Base-by-base conservation (phyloP, 30 jellyfish, hydroid and myxozoan genomes). In the Hydra vulgaris region DNA sequence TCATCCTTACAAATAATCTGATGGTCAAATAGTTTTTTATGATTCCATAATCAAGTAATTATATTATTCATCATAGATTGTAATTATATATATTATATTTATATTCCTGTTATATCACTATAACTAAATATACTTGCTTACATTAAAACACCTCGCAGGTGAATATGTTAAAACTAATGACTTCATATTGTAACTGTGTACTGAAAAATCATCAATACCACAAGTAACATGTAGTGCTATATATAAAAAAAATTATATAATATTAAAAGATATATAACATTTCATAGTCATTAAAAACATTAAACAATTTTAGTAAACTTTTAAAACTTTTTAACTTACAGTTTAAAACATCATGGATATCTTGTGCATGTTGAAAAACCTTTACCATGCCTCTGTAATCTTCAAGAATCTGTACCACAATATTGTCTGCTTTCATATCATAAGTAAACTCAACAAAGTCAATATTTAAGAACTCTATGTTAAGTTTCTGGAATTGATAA, bases 341-440 rank as follows among this genome's bases (percentile, higher is more conserved):
- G 74, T 73, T 77, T 16, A 89, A 61, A 40, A 73, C 74, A 19
- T 89, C 81, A 72, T 87, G 74, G 22, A 84, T 20, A 56, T 72
- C 53, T 20, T 77, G 71, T 18, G 96, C 95, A 54, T 89, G 95
- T 40, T 84, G 80, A 26, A 66, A 89, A 73, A 89, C 69, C 19
- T 73, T 21, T 15, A 76, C 23, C 76, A 89, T 16, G 15, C 88
- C 88, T 52, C 70, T 89, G 92, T 90, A 89, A 78, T 84, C 96
- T 61, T 70, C 72, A 0, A 75, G 68, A 7, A 89, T 74, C 23
- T 71, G 78, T 15, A 12, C 8, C 8, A 40, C 61, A 40, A 40
- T 12, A 40, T 5, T 40, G 5, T 40, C 61, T 3, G 61, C 61
- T 40, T 3, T 12, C 5, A 3, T 40, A 40, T 40, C 61, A 40